phyloP scores from a whole-genome alignment of 2,888 invertebrate genomes.

The Pandemis heparana region DNA sequence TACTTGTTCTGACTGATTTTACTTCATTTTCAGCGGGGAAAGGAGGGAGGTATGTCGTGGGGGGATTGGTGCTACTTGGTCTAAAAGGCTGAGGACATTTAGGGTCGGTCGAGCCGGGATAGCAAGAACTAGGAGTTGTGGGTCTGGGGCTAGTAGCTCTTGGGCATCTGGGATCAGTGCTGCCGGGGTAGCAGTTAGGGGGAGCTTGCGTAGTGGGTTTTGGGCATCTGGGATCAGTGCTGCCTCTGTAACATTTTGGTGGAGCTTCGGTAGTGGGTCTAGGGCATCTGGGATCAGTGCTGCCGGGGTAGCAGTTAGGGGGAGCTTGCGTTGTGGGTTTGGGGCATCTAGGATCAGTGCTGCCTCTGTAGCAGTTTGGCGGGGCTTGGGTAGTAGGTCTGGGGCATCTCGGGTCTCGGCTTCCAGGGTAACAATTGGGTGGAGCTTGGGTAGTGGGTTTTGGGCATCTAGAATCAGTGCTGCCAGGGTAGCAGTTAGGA shows the following conservation, averaged over 20 bases:
- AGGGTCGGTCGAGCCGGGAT: conserved; percentile 73
- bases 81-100: conserved; percentile 77
- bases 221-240: conserved; percentile 60
- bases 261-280: conserved; percentile 45
- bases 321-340: conserved; percentile 45
- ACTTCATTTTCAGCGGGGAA: conserved; percentile 76
- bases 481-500: conserved; percentile 58
- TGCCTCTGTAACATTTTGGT: conserved; percentile 59
- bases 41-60: conserved; percentile 80
- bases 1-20: conserved; percentile 60
- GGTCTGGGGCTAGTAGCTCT: conserved; percentile 61
- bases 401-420: conserved; percentile 48
- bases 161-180: conserved; percentile 63
- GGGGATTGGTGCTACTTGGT: conserved; percentile 74
- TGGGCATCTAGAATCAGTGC: conserved; percentile 60
- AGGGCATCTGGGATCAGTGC: conserved; percentile 46
- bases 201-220: conserved; percentile 53
- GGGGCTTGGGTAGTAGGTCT: conserved; percentile 57
- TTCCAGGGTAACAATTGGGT: conserved; percentile 58
- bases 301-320: conserved; percentile 47
- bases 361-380: conserved; percentile 39
- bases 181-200: conserved; percentile 61
- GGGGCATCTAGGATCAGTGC: conserved; percentile 55
- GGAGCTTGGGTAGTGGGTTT: conserved; percentile 53
- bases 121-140: conserved; percentile 74